Percentiles rank a stretch among this genome's conserved stretches.
These are phyloP conservation scores for Rachycentron canadum DNA, from an alignment of 2,797 vertebrate genomes.

Conservation along the genomic window DNA sequence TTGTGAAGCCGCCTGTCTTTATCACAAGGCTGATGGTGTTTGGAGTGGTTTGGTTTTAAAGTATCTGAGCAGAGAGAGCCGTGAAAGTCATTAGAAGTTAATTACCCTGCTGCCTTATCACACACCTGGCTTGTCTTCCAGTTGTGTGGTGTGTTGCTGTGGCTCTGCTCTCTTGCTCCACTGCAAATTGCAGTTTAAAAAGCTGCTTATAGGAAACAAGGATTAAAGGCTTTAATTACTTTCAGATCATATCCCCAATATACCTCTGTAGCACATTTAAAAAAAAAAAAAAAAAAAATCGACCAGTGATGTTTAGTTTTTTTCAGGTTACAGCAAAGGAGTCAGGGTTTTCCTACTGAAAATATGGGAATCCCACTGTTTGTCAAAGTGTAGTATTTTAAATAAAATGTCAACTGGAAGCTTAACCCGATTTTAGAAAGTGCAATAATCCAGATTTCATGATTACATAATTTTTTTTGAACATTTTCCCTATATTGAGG, in stretches of 20 bases:
- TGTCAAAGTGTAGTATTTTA: not conserved
- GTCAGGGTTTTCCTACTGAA: not conserved
- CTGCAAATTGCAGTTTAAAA: conserved; percentile 26
- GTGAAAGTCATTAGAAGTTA: conserved; percentile 43
- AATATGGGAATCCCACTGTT: not conserved
- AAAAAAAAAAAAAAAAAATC: too few species aligned
- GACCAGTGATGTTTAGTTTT: not conserved
- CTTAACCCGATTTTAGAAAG: not conserved
- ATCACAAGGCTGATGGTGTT: not conserved
- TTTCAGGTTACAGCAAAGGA: conserved; percentile 4
- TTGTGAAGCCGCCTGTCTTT: conserved; percentile 10
- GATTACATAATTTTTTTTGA: not conserved
- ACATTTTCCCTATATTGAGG: not conserved
- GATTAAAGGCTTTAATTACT: conserved; percentile 40
- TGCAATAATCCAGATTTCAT: not conserved
- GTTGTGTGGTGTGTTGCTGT: not conserved
- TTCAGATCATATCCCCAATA: conserved; percentile 8
- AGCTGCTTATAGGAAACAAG: conserved; percentile 17
- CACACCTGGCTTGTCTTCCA: conserved; percentile 20
- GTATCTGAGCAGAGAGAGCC: not conserved
- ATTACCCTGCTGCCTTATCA: conserved; percentile 9
- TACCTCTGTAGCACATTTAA: not conserved
- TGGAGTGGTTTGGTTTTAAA: not conserved
- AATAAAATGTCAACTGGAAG: not conserved
- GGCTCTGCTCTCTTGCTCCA: conserved; percentile 1